Evolutionary conservation across 53 echinoderm and acorn worm genomes (phyloP).

Genomic region (Holothuria leucospilota): DNA sequence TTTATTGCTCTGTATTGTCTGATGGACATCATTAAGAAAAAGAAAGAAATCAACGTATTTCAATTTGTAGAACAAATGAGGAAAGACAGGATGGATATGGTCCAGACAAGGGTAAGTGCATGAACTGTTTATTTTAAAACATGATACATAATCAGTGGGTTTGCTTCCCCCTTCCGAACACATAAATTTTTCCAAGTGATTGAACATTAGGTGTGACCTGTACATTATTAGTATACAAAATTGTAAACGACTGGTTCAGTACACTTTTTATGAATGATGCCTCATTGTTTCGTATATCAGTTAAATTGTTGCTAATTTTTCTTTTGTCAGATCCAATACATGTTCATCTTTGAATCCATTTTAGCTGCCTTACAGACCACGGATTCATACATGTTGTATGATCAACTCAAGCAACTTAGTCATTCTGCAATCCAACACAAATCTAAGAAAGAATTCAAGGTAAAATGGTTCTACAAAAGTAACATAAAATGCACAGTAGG

Average conservation of each 20-base stretch:
- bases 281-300: neutral
- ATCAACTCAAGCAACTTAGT: slow-evolving; percentile 15
- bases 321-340: neutral
- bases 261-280: too few relatives aligned
- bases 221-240: too few relatives aligned
- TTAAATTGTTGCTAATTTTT: neutral
- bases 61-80: neutral
- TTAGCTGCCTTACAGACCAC: neutral
- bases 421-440: neutral
- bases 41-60: neutral
- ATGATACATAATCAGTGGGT: neutral
- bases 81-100: slow-evolving; percentile 4
- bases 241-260: too few relatives aligned
- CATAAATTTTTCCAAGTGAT: too few relatives aligned
- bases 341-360: slow-evolving; percentile 11
- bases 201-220: too few relatives aligned
- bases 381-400: neutral
- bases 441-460: neutral
- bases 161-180: too few relatives aligned
- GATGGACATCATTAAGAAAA: slow-evolving; percentile 13
- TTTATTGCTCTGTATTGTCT: slow-evolving; percentile 18
- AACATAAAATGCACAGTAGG: too few relatives aligned
- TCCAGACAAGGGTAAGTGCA: neutral
- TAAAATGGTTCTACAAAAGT: too few relatives aligned
- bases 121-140: neutral